Conservation (phyloP, 2,113 vertebrate species). For the Podiceps cristatus region DNA sequence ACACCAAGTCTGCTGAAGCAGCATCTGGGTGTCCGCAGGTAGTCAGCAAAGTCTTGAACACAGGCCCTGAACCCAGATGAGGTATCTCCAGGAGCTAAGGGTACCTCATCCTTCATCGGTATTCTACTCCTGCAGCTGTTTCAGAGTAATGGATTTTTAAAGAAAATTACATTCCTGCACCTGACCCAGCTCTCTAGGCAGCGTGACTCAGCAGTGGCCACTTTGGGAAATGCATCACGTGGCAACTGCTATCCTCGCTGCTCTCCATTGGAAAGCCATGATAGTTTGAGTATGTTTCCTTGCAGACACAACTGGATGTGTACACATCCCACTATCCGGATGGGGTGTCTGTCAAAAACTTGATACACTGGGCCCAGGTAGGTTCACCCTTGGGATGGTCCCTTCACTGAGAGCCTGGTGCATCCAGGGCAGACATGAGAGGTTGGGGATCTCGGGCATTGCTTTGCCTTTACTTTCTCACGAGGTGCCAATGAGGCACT, state of each 20-base stretch:
- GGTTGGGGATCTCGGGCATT: neutral
- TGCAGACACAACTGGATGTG: slow-evolving; percentile 88
- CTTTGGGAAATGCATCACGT: neutral
- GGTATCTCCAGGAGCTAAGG: neutral
- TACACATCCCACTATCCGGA: slow-evolving; percentile 88
- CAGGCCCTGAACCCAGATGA: neutral
- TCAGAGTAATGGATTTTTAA: neutral
- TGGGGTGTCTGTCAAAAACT: slow-evolving; percentile 89
- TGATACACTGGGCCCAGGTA: slow-evolving; percentile 94
- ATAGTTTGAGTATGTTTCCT: neutral
- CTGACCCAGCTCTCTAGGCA: neutral
- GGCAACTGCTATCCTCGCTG: neutral
- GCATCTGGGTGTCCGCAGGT: neutral
- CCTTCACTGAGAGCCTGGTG: neutral
- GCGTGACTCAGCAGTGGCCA: fast-evolving
- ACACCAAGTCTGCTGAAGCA: neutral
- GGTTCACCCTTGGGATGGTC: neutral
- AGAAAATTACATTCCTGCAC: neutral
- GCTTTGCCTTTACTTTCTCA: too few relatives aligned
- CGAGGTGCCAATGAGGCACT: too few relatives aligned
- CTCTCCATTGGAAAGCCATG: neutral
- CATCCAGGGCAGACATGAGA: neutral
- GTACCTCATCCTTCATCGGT: neutral
- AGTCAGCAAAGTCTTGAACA: neutral
- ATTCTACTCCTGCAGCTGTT: neutral